These are phyloP conservation scores for Parnassius mnemosyne DNA, from an alignment of 2,888 invertebrate species.

Conservation along the genomic window DNA sequence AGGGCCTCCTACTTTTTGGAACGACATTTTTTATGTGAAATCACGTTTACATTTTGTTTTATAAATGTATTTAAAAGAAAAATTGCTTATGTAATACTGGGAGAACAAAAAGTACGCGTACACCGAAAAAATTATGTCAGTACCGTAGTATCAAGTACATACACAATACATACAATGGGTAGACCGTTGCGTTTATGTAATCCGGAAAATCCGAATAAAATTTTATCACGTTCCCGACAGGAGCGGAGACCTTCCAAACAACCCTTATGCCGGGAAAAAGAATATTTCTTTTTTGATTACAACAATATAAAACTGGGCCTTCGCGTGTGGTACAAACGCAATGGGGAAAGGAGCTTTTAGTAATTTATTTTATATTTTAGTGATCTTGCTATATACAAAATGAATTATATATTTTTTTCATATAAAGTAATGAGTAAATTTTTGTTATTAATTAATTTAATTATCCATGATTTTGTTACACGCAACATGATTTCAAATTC, in stretches of 20 bases:
- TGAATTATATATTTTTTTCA: too few relatives aligned
- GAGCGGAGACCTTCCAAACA: conserved; percentile 61
- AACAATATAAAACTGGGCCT: conserved; percentile 76
- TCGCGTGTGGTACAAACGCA: conserved; percentile 39
- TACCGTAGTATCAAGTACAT: conserved; percentile 2
- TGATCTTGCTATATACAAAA: too few relatives aligned
- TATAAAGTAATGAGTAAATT: too few relatives aligned
- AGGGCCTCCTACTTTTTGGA: too few relatives aligned
- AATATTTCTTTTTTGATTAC: conserved; percentile 80
- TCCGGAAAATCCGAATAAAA: conserved; percentile 74
- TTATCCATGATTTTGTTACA: too few relatives aligned
- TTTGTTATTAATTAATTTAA: too few relatives aligned
- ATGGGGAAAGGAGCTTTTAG: neutral
- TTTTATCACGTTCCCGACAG: conserved; percentile 74
- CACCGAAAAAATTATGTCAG: neutral
- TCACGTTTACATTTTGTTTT: too few relatives aligned
- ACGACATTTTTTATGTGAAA: too few relatives aligned
- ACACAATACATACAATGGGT: conserved; percentile 39
- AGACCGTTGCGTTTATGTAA: conserved; percentile 68
- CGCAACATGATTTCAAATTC: too few relatives aligned
- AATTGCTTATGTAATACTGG: neutral
- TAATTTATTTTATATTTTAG: too few relatives aligned
- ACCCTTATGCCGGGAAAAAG: conserved; percentile 70
- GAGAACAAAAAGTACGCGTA: neutral
- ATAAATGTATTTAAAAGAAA: too few relatives aligned